Evolutionary conservation across 2,113 vertebrate genomes (phyloP).

Genomic region (Barnardius zonarius): DNA sequence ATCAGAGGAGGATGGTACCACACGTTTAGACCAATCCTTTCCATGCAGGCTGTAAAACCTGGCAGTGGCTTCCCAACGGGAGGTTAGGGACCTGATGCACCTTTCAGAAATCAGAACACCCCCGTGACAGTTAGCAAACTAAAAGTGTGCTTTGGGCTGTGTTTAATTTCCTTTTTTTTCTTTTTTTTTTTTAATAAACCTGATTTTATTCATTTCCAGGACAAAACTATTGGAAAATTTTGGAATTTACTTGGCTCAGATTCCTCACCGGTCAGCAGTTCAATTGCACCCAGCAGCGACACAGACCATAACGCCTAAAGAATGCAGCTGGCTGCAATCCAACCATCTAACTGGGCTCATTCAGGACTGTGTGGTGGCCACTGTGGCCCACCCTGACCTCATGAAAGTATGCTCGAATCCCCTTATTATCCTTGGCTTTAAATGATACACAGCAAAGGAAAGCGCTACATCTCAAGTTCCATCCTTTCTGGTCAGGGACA

Average conservation of each 20-base stretch:
- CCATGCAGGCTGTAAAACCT: background rate
- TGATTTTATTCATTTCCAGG: background rate
- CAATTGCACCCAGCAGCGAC: background rate
- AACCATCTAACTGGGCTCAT: background rate
- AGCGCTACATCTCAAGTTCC: background rate
- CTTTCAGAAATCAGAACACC: background rate
- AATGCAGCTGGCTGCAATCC: background rate
- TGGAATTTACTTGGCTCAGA: background rate
- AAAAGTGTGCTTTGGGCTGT: background rate
- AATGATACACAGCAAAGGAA: background rate
- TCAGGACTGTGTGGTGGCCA: background rate
- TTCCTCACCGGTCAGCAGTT: background rate
- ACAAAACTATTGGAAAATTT: background rate
- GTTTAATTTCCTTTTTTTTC: background rate
- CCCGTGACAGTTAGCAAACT: background rate
- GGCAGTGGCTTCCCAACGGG: background rate
- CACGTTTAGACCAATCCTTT: slow-evolving; percentile 50
- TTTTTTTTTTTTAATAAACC: background rate
- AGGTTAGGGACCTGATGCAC: background rate
- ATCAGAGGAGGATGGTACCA: slow-evolving; percentile 56
- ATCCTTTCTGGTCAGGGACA: background rate
- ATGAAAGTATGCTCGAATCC: fast-evolving
- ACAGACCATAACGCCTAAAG: background rate
- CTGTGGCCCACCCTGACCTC: background rate
- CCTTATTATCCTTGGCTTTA: fast-evolving